These are phyloP conservation scores for Pantherophis guttatus DNA, from an alignment of 2,113 vertebrate species.

Conservation along the genomic window DNA sequence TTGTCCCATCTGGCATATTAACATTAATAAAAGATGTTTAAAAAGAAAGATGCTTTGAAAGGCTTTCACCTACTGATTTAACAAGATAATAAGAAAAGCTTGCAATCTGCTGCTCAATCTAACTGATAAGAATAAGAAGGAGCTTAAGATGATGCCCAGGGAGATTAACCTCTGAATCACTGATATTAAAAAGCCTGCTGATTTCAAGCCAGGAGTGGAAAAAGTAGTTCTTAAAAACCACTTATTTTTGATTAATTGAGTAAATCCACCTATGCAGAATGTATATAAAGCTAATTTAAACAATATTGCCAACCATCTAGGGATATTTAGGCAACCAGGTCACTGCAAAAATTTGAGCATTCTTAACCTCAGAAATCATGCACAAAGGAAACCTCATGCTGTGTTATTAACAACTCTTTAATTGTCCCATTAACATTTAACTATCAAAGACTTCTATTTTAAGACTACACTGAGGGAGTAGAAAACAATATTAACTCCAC, in stretches of 20 bases:
- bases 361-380: conserved; percentile 57
- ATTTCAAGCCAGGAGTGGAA: conserved; percentile 62
- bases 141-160: conserved; percentile 64
- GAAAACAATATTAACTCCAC: conserved; percentile 62
- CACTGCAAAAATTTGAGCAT: conserved; percentile 45
- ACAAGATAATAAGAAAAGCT: conserved; percentile 80
- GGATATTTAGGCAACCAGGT: conserved; percentile 57
- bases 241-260: conserved; percentile 65
- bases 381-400: conserved; percentile 48
- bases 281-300: conserved; percentile 42
- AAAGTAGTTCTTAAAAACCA: conserved; percentile 54
- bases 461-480: conserved; percentile 50
- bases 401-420: conserved; percentile 58
- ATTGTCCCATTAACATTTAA: conserved; percentile 69
- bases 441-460: conserved; percentile 55
- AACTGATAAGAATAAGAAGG: conserved; percentile 70
- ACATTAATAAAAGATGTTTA: conserved; percentile 81
- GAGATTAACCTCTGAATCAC: conserved; percentile 69
- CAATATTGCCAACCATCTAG: conserved; percentile 43
- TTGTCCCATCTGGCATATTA: conserved; percentile 82
- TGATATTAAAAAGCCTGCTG: conserved; percentile 61
- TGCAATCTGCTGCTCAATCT: conserved; percentile 76
- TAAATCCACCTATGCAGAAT: conserved; percentile 34
- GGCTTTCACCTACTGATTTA: conserved; percentile 81
- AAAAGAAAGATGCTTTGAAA: conserved; percentile 74